Evolutionary conservation across 2,888 invertebrate species (phyloP), one percentile per base, ranked within the genome.

Genomic region (Anagyrus pseudococci): DNA sequence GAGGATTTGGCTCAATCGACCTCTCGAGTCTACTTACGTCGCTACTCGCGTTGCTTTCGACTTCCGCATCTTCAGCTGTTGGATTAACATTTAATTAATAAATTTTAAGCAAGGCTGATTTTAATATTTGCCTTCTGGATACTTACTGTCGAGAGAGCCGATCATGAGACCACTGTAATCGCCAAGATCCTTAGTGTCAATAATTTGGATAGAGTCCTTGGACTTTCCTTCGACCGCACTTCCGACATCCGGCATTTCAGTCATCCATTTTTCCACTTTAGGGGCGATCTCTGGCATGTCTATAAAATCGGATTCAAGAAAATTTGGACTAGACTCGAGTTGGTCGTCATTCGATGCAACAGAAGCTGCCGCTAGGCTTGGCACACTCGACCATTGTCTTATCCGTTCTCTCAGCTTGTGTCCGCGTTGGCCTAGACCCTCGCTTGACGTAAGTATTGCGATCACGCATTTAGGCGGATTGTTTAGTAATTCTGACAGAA

Each of bases 401-500:
- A 47, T 62, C 23, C 58, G 57, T 8, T 58, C 60, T 54, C 67
- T 70, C 25, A 66, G 65, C 64, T 71, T 71, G 63, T 70, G 69
- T 3, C 81, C 76, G 57, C 75, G 75, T 40, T 73, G 71, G 19
- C 67, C 71, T 68, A 84, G 80, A 37, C 84, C 84, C 46, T 79
- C 75, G n/a, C 75, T 74, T 0, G 83, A 83, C 10, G 82, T 72
- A 17, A 87, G 75, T 25, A 81, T 68, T 2, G 75, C 68, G 22
- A 83, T 70, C 10, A 87, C 73, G 49, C 78, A 72, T 47, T 81
- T 79, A 4, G 85, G 82, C 10, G 85, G 83, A 56, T 80, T 79
- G 67, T 83, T 83, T 8, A 87, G 72, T 7, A 87, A 73, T 70
- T 86, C 85, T 46, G 82, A 83, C 23, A 88, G 76, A 72, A 82